Evolutionary conservation across 53 echinoderm and acorn worm genomes (phyloP).

Genomic region (Henricia sp.): DNA sequence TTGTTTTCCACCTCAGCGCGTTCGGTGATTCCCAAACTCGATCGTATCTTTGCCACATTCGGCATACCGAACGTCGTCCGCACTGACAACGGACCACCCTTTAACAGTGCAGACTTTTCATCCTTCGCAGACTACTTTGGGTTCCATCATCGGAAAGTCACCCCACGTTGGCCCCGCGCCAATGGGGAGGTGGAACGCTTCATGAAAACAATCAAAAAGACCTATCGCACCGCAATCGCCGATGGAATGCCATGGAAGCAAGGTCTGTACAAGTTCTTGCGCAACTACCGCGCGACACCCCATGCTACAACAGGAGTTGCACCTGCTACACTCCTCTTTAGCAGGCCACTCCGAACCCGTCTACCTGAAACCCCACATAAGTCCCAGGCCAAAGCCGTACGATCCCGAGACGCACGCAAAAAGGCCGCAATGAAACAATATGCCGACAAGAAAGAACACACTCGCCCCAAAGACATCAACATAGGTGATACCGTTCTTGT

Average conservation of each 20-base stretch:
- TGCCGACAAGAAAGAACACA: slow-evolving; percentile 1
- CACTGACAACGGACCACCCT: slow-evolving; percentile 76
- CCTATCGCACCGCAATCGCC: slow-evolving; percentile 48
- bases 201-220: slow-evolving; percentile 63
- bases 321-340: slow-evolving; percentile 30
- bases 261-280: slow-evolving; percentile 53
- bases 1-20: slow-evolving; percentile 51
- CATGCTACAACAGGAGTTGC: slow-evolving; percentile 59
- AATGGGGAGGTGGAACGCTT: slow-evolving; percentile 79
- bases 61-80: slow-evolving; percentile 42
- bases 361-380: slow-evolving; percentile 3
- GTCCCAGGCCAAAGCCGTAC: neutral
- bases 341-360: neutral
- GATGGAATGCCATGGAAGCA: slow-evolving; percentile 63
- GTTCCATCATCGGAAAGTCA: slow-evolving; percentile 61
- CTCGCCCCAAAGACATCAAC: neutral
- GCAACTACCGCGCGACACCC: slow-evolving; percentile 60
- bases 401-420: neutral
- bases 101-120: slow-evolving; percentile 64
- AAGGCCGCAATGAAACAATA: neutral
- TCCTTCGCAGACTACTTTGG: slow-evolving; percentile 68
- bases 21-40: slow-evolving; percentile 62
- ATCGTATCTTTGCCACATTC: slow-evolving; percentile 53
- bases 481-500: slow-evolving; percentile 20
- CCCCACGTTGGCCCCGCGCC: slow-evolving; percentile 71